These are phyloP conservation scores for Gymnoscelis rufifasciata DNA, from an alignment of 2,888 invertebrate species.

Conservation along the genomic window DNA sequence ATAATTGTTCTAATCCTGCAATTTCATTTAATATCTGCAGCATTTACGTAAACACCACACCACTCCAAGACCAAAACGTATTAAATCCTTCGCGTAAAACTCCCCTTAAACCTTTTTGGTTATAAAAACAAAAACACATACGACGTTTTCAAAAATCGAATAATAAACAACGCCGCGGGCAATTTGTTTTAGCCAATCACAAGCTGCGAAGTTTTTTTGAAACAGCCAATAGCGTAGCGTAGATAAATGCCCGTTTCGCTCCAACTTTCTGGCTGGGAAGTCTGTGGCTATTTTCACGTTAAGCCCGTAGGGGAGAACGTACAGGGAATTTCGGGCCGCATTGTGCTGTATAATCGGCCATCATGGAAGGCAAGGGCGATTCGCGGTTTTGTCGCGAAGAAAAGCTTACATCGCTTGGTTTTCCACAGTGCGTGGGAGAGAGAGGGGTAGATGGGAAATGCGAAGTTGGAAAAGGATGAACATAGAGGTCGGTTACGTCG, in stretches of 20 bases:
- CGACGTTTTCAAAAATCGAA: slow-evolving; percentile 53
- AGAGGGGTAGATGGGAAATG: slow-evolving; percentile 34
- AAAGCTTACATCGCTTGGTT: slow-evolving; percentile 63
- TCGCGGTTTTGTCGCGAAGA: slow-evolving; percentile 55
- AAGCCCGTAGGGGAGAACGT: slow-evolving; percentile 45
- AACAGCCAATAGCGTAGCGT: slow-evolving; percentile 73
- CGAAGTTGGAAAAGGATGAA: slow-evolving; percentile 41
- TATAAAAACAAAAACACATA: slow-evolving; percentile 36
- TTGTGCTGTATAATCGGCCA: slow-evolving; percentile 78
- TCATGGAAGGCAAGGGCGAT: slow-evolving; percentile 74
- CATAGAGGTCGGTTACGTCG: slow-evolving; percentile 50
- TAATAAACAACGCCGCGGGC: slow-evolving; percentile 70
- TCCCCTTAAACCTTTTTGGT: slow-evolving; percentile 39
- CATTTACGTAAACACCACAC: slow-evolving; percentile 29
- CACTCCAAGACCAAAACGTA: slow-evolving; percentile 31
- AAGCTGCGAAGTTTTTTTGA: slow-evolving; percentile 66
- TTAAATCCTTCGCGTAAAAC: slow-evolving; percentile 20
- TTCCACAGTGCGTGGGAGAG: slow-evolving; percentile 42
- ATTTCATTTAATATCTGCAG: slow-evolving; percentile 41
- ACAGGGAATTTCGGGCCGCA: slow-evolving; percentile 61
- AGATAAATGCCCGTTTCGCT: slow-evolving; percentile 68
- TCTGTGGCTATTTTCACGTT: slow-evolving; percentile 50
- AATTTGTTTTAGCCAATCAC: slow-evolving; percentile 80
- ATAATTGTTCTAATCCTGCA: slow-evolving; percentile 62
- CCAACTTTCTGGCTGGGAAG: slow-evolving; percentile 46